Evolutionary conservation across 2,113 vertebrate genomes (phyloP), one percentile per base, ranked within the genome.

Genomic region (Hippopotamus amphibius): DNA sequence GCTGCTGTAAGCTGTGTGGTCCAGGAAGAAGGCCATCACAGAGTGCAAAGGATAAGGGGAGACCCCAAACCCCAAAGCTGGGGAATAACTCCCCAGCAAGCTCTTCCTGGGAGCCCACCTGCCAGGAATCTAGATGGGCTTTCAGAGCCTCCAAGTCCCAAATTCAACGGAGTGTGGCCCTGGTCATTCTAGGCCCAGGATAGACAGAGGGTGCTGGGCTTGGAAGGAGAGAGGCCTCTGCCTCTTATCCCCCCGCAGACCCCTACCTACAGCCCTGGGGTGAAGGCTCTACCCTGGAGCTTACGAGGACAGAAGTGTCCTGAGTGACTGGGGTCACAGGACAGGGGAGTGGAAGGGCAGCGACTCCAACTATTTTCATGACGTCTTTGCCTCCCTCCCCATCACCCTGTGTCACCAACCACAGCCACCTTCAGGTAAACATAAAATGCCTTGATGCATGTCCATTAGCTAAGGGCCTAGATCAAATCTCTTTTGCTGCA

Each of bases 401-500:
- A 2, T 41, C 63, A 68, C 9, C 13, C 13, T 7, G 15, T 9
- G 3, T 6, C 33, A 37, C n/a, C 14, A 8, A 28, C 4, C 53
- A 41, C 2, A 1, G 17, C 46, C 53, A 26, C 3, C 41, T 61
- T 57, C 50, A 46, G 5, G 12, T 2, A 15, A 28, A 28, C 26
- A 15, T 10, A 21, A 63, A 24, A 43, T 21, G 16, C 11, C 37
- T 2, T 2, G 3, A 55, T 11, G 4, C 16, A 1, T 0, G 4
- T 26, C 6, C 8, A 12, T 83, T 24, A 41, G 33, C 57, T 65
- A 74, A 43, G n/a, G 33, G 15, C 5, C 6, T 37, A 66, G 41
- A 15, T 19, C 30, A 43, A 37, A 76, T 46, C 22, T 8, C 16
- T 93, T 50, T 50, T 46, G 30, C 59, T 48, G 26, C 26, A 5